Percentiles rank a stretch among this genome's conserved stretches.
These are phyloP conservation scores for Aleiodes testaceus DNA, from an alignment of 2,888 invertebrate species.

Conservation along the genomic window DNA sequence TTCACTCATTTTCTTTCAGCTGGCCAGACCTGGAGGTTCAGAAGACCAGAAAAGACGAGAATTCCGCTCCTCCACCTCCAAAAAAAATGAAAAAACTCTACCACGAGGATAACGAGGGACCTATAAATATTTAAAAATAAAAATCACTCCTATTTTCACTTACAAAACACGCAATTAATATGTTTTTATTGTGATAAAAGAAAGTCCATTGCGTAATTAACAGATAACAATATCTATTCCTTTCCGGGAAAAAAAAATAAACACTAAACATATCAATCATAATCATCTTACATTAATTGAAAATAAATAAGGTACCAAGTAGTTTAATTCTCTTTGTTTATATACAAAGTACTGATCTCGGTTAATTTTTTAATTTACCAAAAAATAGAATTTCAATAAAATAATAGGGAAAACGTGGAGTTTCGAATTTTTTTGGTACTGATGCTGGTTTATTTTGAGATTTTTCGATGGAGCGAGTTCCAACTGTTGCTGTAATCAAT, in stretches of 20 bases:
- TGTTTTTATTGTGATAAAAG: neutral
- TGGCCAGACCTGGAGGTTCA: constrained; percentile 47
- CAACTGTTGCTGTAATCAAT: constrained; percentile 89
- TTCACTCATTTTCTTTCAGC: constrained; percentile 25
- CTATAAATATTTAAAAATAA: constrained; percentile 38
- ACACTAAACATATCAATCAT: constrained; percentile 25
- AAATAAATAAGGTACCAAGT: constrained; percentile 21
- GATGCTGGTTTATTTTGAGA: constrained; percentile 73
- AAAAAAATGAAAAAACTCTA: constrained; percentile 46
- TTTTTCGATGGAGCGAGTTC: constrained; percentile 86
- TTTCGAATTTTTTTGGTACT: neutral
- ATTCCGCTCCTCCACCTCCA: neutral
- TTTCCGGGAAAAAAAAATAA: neutral
- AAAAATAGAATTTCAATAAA: constrained; percentile 7
- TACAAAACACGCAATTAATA: neutral
- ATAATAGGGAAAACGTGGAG: neutral
- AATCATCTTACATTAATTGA: constrained; percentile 19
- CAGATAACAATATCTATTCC: constrained; percentile 18
- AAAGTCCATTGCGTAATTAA: neutral
- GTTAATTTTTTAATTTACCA: neutral
- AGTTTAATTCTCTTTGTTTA: constrained; percentile 7
- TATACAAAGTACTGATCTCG: constrained; percentile 12
- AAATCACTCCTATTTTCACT: too few relatives aligned
- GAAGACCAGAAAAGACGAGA: constrained; percentile 16
- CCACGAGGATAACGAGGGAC: constrained; percentile 23